Conservation (phyloP, 2,888 invertebrate species). For the Drosophila mimetica region DNA sequence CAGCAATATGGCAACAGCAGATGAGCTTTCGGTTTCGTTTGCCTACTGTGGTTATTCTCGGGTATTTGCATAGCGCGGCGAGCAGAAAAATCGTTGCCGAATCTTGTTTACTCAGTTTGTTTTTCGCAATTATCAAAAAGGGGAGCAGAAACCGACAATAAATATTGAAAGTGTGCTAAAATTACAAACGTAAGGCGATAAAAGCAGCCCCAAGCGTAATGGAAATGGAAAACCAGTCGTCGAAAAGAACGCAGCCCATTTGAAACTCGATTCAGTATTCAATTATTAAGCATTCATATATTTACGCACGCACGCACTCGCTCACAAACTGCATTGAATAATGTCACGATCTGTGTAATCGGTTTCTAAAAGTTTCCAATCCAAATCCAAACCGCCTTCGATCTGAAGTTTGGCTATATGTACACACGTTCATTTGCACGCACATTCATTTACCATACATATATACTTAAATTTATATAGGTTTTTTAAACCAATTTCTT, state of each 20-base stretch:
- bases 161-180: constrained; percentile 71
- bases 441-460: constrained; percentile 13
- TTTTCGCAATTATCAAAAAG: constrained; percentile 59
- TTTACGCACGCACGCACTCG: constrained; percentile 31
- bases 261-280: constrained; percentile 54
- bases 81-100: constrained; percentile 37
- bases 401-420: constrained; percentile 21
- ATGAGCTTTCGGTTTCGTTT: constrained; percentile 5
- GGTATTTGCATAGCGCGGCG: constrained; percentile 48
- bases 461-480: constrained; percentile 21
- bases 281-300: constrained; percentile 55
- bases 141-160: constrained; percentile 53
- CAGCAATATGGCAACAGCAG: constrained; percentile 2
- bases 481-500: constrained; percentile 54
- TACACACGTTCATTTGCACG: neutral
- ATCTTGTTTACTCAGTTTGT: constrained; percentile 53
- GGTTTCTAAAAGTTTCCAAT: constrained; percentile 35
- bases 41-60: constrained; percentile 17
- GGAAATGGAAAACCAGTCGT: constrained; percentile 48
- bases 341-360: constrained; percentile 39
- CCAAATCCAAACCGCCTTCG: constrained; percentile 27
- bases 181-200: constrained; percentile 61
- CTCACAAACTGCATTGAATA: constrained; percentile 35
- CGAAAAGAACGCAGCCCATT: constrained; percentile 37
- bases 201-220: constrained; percentile 27